Conservation (phyloP, 1,140 invertebrate genomes). For the Drosophila gunungcola region DNA sequence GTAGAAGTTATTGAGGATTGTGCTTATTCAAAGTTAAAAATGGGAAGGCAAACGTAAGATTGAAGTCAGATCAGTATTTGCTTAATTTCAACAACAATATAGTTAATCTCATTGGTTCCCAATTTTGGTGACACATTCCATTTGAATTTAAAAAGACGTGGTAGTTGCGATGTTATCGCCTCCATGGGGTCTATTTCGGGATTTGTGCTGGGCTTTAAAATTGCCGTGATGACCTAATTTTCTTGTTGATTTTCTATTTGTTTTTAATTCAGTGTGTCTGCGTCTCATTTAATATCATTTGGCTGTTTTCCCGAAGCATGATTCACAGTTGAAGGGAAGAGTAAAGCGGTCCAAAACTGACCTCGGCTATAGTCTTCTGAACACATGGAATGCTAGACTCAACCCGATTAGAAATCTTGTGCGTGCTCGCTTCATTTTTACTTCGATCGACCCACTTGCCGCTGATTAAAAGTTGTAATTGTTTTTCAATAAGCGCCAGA, state of each 20-base stretch:
- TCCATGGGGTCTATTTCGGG: constrained; percentile 36
- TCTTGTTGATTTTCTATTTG: constrained; percentile 31
- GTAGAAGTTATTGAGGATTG: constrained; percentile 2
- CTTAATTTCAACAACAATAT: constrained; percentile 14
- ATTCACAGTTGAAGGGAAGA: constrained; percentile 38
- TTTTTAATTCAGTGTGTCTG: constrained; percentile 28
- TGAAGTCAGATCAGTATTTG: constrained; percentile 20
- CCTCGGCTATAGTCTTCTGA: constrained; percentile 60
- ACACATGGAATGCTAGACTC: constrained; percentile 7
- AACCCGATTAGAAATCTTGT: constrained; percentile 56
- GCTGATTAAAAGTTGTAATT: constrained; percentile 69
- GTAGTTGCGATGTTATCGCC: constrained; percentile 30
- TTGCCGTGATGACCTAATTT: constrained; percentile 70
- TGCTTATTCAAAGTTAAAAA: background rate
- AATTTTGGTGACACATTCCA: constrained; percentile 25
- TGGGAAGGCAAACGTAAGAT: background rate
- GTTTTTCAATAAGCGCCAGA: constrained; percentile 56
- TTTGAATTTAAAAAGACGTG: constrained; percentile 9
- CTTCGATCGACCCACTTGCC: constrained; percentile 39
- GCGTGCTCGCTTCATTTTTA: constrained; percentile 37
- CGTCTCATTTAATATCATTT: constrained; percentile 27
- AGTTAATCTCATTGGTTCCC: constrained; percentile 24
- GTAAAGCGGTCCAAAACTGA: constrained; percentile 52
- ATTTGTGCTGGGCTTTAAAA: constrained; percentile 44
- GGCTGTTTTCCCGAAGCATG: constrained; percentile 29